These are phyloP conservation scores for Brachypodius melanocephalos DNA, from an alignment of 2,113 vertebrate genomes.

Conservation along the genomic window DNA sequence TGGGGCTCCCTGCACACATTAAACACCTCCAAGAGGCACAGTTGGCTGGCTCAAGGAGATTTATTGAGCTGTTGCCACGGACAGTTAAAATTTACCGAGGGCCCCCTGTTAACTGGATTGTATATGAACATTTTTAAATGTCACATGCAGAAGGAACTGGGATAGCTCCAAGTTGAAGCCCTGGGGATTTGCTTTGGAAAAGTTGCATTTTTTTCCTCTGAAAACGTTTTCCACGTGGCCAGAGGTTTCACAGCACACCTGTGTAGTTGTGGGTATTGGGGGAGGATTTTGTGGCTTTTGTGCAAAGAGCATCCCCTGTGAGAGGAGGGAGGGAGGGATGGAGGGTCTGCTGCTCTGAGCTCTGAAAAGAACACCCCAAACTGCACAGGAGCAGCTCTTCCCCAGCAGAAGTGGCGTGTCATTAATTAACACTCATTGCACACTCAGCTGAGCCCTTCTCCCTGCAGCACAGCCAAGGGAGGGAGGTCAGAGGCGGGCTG, in stretches of 20 bases:
- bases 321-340: background rate
- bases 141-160: background rate
- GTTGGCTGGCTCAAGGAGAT: background rate
- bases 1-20: background rate
- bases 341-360: background rate
- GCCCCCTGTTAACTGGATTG: background rate
- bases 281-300: background rate
- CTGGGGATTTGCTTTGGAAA: background rate
- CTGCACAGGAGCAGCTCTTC: background rate
- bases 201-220: background rate
- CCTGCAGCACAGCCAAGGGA: background rate
- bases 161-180: background rate
- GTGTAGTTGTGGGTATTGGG: background rate
- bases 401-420: background rate
- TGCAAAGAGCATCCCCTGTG: background rate
- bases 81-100: background rate
- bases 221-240: background rate
- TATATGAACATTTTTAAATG: background rate
- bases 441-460: background rate
- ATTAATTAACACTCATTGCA: background rate
- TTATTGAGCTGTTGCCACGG: background rate
- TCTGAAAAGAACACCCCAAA: background rate
- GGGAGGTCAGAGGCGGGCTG: background rate
- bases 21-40: background rate
- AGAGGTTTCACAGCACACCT: background rate